Percentiles rank a stretch among this genome's conserved stretches.
phyloP scores from a whole-genome alignment of 2,797 vertebrate species.

The Lepidocolaptes lacrymiger region DNA sequence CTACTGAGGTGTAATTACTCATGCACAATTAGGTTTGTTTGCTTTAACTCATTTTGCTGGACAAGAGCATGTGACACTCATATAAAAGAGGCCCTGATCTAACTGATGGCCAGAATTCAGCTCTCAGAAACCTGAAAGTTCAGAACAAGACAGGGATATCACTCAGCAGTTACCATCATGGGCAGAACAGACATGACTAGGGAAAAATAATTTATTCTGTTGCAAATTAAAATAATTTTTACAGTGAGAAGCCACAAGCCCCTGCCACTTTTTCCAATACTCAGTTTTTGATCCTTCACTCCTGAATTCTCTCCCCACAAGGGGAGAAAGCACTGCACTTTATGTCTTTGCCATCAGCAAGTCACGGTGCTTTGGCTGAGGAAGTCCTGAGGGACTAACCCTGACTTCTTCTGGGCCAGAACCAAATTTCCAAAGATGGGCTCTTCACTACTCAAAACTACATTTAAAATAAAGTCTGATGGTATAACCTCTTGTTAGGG shows the following conservation, averaged over 20 bases:
- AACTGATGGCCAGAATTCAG: not conserved
- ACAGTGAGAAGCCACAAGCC: not conserved
- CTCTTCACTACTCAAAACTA: not conserved
- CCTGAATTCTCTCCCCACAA: not conserved
- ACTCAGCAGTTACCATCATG: not conserved
- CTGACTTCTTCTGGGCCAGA: not conserved
- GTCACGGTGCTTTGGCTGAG: fast-evolving
- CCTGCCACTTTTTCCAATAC: not conserved
- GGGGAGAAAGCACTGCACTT: not conserved
- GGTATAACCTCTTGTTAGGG: not conserved
- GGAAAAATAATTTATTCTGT: not conserved
- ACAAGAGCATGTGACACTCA: not conserved
- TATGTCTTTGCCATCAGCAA: not conserved
- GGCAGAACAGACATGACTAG: not conserved
- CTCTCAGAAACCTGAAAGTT: not conserved
- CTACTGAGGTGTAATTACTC: not conserved
- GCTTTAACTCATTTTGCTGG: not conserved
- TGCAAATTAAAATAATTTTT: not conserved
- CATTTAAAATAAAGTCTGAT: not conserved
- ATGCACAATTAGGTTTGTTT: not conserved
- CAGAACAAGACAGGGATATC: not conserved
- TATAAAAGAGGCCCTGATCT: not conserved
- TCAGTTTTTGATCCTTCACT: not conserved
- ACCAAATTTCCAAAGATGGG: not conserved
- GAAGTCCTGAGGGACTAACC: not conserved